These are phyloP conservation scores for Zeugodacus cucurbitae DNA, from an alignment of 1,140 invertebrate species.

Conservation along the genomic window DNA sequence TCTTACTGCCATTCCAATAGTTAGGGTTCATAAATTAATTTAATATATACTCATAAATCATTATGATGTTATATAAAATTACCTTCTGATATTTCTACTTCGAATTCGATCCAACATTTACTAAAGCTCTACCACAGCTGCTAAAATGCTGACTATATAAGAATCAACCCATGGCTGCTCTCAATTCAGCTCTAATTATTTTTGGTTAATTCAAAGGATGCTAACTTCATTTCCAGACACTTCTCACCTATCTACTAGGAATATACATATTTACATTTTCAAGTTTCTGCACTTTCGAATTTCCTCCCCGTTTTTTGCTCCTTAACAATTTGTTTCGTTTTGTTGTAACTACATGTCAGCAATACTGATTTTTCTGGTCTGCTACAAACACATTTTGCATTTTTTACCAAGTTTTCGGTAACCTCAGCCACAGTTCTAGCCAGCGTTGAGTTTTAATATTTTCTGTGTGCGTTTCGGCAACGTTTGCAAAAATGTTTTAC, in stretches of 20 bases:
- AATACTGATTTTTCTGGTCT: conserved; percentile 4
- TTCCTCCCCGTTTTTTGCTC: neutral
- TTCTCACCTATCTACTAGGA: neutral
- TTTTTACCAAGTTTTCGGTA: neutral
- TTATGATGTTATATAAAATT: too few relatives aligned
- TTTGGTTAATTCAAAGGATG: neutral
- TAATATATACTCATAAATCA: too few relatives aligned
- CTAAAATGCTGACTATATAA: neutral
- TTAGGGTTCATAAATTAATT: too few relatives aligned
- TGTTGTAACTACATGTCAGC: neutral
- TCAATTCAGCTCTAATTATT: neutral
- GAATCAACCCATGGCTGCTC: neutral
- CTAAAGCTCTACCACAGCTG: too few relatives aligned
- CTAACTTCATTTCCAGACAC: neutral
- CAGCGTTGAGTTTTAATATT: neutral
- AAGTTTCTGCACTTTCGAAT: neutral
- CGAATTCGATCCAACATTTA: too few relatives aligned
- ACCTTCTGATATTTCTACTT: too few relatives aligned
- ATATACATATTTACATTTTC: too few relatives aligned
- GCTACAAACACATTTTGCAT: neutral
- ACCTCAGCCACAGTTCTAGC: neutral
- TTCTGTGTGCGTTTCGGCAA: neutral
- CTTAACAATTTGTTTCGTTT: neutral
- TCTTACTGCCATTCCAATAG: too few relatives aligned
- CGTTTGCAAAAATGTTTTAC: neutral